Evolutionary conservation across 2,113 vertebrate species (phyloP).

Genomic region (Perognathus longimembris): DNA sequence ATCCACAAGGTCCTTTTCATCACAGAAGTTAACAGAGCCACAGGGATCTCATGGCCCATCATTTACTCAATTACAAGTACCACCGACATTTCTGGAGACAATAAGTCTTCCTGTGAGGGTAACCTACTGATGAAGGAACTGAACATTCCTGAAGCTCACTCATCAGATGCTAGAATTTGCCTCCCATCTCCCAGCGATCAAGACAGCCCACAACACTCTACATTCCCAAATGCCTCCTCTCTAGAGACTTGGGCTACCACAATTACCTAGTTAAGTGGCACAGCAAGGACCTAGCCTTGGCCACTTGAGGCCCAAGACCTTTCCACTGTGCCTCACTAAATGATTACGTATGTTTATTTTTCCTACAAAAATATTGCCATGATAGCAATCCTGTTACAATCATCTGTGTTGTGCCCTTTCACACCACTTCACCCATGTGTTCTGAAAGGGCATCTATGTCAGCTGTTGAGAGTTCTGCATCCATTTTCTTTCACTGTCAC

Average conservation of each 20-base stretch:
- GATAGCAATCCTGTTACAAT: background rate
- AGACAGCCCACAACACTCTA: too few species aligned
- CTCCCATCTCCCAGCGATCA: too few species aligned
- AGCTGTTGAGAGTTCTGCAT: background rate
- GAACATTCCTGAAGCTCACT: too few species aligned
- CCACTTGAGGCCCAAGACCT: background rate
- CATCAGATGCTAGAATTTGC: too few species aligned
- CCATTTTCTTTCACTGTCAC: background rate
- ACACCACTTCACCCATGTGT: background rate
- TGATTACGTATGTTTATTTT: background rate
- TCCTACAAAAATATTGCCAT: background rate
- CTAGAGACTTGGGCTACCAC: background rate
- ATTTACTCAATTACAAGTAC: background rate
- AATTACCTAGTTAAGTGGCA: background rate
- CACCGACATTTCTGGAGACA: background rate
- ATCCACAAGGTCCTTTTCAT: background rate
- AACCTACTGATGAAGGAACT: too few species aligned
- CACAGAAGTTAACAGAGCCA: too few species aligned
- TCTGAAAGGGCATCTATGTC: background rate
- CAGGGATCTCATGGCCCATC: background rate
- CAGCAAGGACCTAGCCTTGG: background rate
- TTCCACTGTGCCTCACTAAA: too few species aligned
- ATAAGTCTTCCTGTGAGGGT: background rate
- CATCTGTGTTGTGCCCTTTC: background rate
- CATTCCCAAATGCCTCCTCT: background rate